Conservation (phyloP, 1,140 invertebrate genomes). For the Drosophila dunni region DNA sequence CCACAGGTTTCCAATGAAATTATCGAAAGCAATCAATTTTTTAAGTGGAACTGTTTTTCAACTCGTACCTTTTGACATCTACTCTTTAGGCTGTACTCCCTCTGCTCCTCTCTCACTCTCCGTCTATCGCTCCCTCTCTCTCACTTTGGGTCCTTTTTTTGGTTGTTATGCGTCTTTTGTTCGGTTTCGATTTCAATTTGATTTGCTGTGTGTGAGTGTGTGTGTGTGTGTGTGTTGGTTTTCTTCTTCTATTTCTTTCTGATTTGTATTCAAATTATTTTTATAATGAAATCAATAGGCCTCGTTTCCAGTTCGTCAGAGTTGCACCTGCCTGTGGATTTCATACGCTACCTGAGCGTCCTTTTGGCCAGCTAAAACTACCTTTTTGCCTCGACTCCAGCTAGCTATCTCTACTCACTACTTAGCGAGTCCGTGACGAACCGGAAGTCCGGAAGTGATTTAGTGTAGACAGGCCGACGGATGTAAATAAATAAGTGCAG, state of each 20-base stretch:
- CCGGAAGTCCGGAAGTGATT: conserved; percentile 83
- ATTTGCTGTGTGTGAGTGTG: conserved; percentile 30
- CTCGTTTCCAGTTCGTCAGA: conserved; percentile 25
- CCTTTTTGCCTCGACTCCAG: background rate
- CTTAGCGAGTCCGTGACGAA: conserved; percentile 51
- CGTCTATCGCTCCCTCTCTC: conserved; percentile 16
- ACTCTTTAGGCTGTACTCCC: conserved; percentile 10
- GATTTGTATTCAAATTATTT: conserved; percentile 82
- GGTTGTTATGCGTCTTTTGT: conserved; percentile 56
- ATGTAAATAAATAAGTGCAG: conserved; percentile 71
- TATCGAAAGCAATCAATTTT: conserved; percentile 82
- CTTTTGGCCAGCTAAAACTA: conserved; percentile 22
- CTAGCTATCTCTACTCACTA: conserved; percentile 36
- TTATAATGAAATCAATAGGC: conserved; percentile 59
- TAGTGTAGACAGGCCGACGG: conserved; percentile 71
- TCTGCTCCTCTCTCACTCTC: conserved; percentile 6
- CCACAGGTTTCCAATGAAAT: conserved; percentile 78
- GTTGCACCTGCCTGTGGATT: conserved; percentile 54
- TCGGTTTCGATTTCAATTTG: conserved; percentile 79
- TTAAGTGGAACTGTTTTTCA: conserved; percentile 79
- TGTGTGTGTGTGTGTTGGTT: conserved; percentile 1
- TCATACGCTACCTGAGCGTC: conserved; percentile 49
- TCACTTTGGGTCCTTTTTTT: conserved; percentile 47
- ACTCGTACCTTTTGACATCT: conserved; percentile 49
- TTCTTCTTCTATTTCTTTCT: conserved; percentile 40